Base-by-base conservation (phyloP, 2,113 vertebrate species). In the Tragelaphus strepsiceros region DNA sequence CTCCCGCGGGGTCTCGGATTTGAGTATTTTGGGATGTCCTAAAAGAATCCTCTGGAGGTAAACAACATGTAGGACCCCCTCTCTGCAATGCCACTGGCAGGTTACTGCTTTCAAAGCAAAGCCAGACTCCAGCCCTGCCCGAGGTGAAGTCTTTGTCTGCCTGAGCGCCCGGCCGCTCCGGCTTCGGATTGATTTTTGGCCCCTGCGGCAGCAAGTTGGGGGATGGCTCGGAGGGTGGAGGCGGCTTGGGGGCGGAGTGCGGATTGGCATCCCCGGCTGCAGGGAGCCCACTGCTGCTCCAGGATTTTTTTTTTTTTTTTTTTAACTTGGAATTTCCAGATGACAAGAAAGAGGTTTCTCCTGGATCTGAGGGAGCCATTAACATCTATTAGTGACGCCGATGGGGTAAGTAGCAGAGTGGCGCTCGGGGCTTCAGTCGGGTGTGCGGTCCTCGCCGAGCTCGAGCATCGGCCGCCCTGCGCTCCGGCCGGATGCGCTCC, bases 351-450 rank as follows among this genome's bases (percentile, higher is more conserved):
- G 98, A 96, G 96, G 98, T 98, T 98, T 95, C 98, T 99, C 95
- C 98, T 96, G 56, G 71, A 97, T 99, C 98, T 99, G 99, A 99
- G 99, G 99, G 99, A 98, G 98, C 99, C 99, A 99, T 99, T 99
- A 99, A 98, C 99, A 99, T 98, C 99, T 99, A 99, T 99, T 99
- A 99, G 99, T 99, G 99, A 99, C 99, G 99, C 99, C 99, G 98
- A 98, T 95, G 67, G 98, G 99, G 98, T 99, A 99, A 99, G 99
- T 99, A 99, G 98, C 98, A 95, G 98, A 99, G 98, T 98, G 93
- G 97, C 88, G 96, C 98, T 98, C 39, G 11, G 22, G 32, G 71
- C 53, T 96, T 98, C 98, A 97, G 64, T 32, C 16, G 46, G 95
- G 95, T 56, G 62, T 80, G 21, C 3, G 80, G 64, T 85, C 58